These are phyloP conservation scores for Phalacrocorax brasilianus DNA, from an alignment of 2,113 vertebrate genomes.

Conservation along the genomic window DNA sequence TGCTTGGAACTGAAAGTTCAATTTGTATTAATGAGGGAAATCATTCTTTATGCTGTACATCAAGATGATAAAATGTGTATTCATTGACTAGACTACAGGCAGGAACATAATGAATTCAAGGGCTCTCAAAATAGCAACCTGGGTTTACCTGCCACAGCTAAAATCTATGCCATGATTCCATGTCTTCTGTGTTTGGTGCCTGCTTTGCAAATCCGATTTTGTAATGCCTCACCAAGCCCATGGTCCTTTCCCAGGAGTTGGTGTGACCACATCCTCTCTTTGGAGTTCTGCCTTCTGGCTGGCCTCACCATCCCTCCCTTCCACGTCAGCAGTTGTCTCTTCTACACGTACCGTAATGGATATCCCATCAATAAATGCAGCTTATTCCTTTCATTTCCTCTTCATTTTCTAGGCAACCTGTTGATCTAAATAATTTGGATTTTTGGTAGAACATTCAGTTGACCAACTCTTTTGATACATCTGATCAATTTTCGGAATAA, in stretches of 20 bases:
- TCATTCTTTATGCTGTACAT: not conserved
- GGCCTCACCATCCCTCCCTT: not conserved
- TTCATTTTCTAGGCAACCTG: not conserved
- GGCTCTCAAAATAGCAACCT: not conserved
- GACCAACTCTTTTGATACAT: not conserved
- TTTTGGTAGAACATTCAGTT: not conserved
- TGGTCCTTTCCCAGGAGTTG: not conserved
- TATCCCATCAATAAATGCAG: not conserved
- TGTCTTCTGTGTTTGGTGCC: not conserved
- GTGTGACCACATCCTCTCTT: not conserved
- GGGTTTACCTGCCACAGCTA: not conserved
- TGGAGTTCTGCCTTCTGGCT: not conserved
- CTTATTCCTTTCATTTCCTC: not conserved
- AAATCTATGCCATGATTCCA: not conserved
- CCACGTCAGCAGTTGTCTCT: not conserved
- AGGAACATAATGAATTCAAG: not conserved
- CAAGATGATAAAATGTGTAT: not conserved
- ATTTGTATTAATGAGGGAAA: conserved; percentile 29
- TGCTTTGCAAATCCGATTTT: not conserved
- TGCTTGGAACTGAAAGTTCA: not conserved
- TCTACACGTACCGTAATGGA: not conserved
- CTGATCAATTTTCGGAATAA: not conserved
- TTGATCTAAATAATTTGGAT: not conserved
- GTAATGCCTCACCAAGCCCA: not conserved
- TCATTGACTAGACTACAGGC: not conserved